Percentiles rank a stretch among this genome's conserved stretches.
Evolutionary conservation across 2,113 vertebrate species (phyloP).

Genomic region (Egretta garzetta): DNA sequence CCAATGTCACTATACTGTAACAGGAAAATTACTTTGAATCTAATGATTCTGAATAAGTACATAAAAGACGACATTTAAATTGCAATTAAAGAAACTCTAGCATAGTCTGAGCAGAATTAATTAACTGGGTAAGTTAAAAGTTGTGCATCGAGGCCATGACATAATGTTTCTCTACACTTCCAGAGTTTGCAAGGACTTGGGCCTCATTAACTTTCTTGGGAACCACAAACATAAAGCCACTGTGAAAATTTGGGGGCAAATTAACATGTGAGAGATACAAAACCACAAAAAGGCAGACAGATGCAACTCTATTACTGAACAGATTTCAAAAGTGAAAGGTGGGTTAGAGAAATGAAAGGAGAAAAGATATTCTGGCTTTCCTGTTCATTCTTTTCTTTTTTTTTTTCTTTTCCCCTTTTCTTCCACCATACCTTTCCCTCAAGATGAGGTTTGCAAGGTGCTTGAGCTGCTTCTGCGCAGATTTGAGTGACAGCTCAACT

Average conservation of each 20-base stretch:
- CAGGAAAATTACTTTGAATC: background rate
- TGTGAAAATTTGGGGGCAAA: background rate
- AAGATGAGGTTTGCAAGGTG: background rate
- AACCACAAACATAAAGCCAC: background rate
- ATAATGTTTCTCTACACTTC: conserved; percentile 1
- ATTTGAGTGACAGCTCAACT: background rate
- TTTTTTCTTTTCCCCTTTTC: background rate
- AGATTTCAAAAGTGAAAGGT: background rate
- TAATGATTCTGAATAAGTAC: background rate
- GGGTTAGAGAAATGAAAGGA: background rate
- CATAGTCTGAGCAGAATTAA: background rate
- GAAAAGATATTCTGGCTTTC: background rate
- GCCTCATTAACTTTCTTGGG: background rate
- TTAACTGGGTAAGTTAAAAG: background rate
- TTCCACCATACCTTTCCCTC: background rate
- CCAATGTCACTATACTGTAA: background rate
- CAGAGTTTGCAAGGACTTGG: background rate
- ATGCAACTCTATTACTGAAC: background rate
- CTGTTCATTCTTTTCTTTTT: background rate
- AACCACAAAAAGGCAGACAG: background rate
- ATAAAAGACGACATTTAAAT: background rate
- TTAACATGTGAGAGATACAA: background rate
- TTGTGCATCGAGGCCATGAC: background rate
- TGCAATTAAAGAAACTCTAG: background rate
- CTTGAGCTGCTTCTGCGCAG: background rate